Conservation (phyloP, 2,888 invertebrate species). For the Aspidapion aeneum region DNA sequence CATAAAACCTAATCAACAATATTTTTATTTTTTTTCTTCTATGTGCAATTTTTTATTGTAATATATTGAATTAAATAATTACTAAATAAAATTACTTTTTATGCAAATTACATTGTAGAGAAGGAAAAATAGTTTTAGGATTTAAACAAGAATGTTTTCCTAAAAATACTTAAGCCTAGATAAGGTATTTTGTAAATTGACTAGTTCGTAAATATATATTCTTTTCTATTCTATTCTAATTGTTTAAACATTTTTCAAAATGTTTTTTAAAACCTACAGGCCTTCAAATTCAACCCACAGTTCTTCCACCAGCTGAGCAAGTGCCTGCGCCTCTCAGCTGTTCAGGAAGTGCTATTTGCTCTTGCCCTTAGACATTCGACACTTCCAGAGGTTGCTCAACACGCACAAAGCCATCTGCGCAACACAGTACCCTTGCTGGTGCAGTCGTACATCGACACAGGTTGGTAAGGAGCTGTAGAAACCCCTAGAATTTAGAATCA, state of each 20-base stretch:
- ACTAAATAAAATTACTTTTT: too few species aligned
- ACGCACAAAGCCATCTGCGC: constrained; percentile 76
- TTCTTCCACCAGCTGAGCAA: constrained; percentile 82
- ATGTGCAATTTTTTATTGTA: too few species aligned
- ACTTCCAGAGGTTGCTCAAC: constrained; percentile 67
- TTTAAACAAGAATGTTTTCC: too few species aligned
- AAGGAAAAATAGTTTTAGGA: too few species aligned
- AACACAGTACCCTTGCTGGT: constrained; percentile 81
- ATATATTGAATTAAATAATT: too few species aligned
- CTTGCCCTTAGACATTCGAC: constrained; percentile 80
- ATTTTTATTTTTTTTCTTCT: too few species aligned
- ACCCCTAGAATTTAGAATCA: too few species aligned
- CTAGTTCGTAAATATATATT: too few species aligned
- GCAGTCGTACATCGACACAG: constrained; percentile 73
- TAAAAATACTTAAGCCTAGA: not conserved
- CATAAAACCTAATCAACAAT: too few species aligned
- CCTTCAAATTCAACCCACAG: constrained; percentile 72
- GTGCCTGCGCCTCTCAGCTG: constrained; percentile 79
- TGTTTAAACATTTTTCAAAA: too few species aligned
- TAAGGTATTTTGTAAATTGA: not conserved
- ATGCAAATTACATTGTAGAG: too few species aligned
- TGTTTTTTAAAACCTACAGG: constrained; percentile 52
- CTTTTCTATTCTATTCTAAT: too few species aligned
- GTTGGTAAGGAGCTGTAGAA: not conserved
- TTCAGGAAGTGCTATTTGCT: constrained; percentile 90